Evolutionary conservation across 2,797 vertebrate species (phyloP).

Genomic region (Muraenolepis orangiensis): DNA sequence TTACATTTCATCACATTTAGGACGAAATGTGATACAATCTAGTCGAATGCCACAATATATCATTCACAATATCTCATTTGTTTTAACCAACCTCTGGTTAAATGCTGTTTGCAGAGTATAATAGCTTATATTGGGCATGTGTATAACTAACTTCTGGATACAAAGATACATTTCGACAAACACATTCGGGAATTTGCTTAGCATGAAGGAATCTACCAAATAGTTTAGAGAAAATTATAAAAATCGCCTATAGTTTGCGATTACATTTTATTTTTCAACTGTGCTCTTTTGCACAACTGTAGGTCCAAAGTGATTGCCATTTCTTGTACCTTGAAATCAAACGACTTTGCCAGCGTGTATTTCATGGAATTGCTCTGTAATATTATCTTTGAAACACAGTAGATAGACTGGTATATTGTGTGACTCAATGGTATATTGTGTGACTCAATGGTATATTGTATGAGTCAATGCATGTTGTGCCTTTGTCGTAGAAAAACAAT

Average conservation of each 20-base stretch:
- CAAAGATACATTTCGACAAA: neutral
- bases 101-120: neutral
- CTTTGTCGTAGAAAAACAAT: too few relatives aligned
- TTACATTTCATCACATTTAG: neutral
- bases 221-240: neutral
- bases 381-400: neutral
- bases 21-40: neutral
- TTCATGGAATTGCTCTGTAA: neutral
- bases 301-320: neutral
- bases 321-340: neutral
- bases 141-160: too few relatives aligned
- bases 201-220: neutral
- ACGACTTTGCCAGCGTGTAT: neutral
- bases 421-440: too few relatives aligned
- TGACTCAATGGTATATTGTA: neutral
- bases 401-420: neutral
- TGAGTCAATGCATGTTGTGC: neutral
- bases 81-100: neutral
- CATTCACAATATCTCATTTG: neutral
- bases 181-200: neutral
- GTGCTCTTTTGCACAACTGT: neutral
- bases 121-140: neutral
- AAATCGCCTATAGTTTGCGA: neutral
- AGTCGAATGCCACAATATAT: neutral
- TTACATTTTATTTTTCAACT: neutral